These are phyloP conservation scores for Temnothorax nylanderi DNA, from an alignment of 1,140 invertebrate genomes.

Conservation along the genomic window DNA sequence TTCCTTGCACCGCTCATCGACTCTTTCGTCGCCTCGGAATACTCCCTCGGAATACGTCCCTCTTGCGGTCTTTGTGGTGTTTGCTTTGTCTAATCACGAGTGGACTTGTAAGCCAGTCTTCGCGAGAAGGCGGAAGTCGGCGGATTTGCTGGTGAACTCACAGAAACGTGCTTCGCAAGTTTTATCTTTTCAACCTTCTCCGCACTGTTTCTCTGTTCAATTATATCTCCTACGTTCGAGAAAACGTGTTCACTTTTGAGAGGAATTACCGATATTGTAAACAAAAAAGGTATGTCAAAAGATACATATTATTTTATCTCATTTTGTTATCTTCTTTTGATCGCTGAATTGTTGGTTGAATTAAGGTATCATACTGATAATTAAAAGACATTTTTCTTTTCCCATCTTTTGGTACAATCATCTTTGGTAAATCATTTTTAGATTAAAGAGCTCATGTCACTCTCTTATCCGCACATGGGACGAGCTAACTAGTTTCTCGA, in stretches of 20 bases:
- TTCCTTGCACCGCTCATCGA: neutral
- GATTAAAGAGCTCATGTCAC: neutral
- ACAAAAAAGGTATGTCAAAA: neutral
- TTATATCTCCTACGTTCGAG: neutral
- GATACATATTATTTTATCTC: neutral
- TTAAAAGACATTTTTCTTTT: neutral
- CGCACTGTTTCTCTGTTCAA: neutral
- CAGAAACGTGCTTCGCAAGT: conserved; percentile 46
- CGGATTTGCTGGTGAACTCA: conserved; percentile 35
- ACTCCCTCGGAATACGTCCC: neutral
- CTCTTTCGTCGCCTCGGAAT: conserved; percentile 16
- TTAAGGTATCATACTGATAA: neutral
- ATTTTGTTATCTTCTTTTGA: neutral
- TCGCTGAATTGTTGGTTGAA: neutral
- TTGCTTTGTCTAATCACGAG: conserved; percentile 61
- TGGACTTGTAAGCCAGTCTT: conserved; percentile 47
- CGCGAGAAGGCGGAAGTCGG: conserved; percentile 48
- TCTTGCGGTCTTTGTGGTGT: conserved; percentile 48
- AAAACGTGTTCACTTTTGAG: neutral
- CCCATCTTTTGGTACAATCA: no score
- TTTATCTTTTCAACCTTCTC: neutral
- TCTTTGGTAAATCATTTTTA: neutral
- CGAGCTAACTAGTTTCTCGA: conserved; percentile 40
- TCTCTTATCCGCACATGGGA: neutral
- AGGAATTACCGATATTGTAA: neutral